Evolutionary conservation across 2,797 vertebrate species (phyloP).

Genomic region (Tarsius wallacei): DNA sequence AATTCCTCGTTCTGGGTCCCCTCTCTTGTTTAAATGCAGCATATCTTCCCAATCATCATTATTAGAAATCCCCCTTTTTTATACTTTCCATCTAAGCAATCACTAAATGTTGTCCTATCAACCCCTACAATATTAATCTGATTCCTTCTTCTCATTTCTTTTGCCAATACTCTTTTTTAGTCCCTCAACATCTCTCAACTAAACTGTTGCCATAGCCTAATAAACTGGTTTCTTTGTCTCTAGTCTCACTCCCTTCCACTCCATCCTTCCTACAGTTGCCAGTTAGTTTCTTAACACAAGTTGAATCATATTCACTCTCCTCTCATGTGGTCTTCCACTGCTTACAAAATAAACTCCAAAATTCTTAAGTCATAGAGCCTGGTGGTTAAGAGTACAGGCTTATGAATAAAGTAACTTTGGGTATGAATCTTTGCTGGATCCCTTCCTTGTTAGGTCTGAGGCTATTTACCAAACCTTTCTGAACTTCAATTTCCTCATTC

Average conservation of each 20-base stretch:
- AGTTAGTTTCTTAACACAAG: not conserved
- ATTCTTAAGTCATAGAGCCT: not conserved
- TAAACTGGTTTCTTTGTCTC: not conserved
- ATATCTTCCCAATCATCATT: not conserved
- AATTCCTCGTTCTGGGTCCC: not conserved
- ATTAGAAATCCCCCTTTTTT: slow-evolving; percentile 7
- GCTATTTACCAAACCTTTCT: not conserved
- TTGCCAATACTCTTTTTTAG: not conserved
- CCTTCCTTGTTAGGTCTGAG: not conserved
- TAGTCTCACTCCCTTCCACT: not conserved
- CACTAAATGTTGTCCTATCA: slow-evolving; percentile 15
- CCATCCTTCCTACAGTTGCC: not conserved
- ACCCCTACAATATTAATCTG: not conserved
- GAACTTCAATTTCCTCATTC: not conserved
- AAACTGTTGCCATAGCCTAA: not conserved
- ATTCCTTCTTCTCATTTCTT: not conserved
- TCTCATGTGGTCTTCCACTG: not conserved
- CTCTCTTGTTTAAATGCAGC: not conserved
- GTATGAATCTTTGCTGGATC: not conserved
- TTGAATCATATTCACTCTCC: not conserved
- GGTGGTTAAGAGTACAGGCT: not conserved
- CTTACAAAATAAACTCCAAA: slow-evolving; percentile 56
- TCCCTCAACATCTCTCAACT: not conserved
- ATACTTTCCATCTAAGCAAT: not conserved
- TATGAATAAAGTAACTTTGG: not conserved